Evolutionary conservation across 2,797 vertebrate species (phyloP), one percentile per base, ranked within the genome.

Genomic region (Lithobates sylvaticus): DNA sequence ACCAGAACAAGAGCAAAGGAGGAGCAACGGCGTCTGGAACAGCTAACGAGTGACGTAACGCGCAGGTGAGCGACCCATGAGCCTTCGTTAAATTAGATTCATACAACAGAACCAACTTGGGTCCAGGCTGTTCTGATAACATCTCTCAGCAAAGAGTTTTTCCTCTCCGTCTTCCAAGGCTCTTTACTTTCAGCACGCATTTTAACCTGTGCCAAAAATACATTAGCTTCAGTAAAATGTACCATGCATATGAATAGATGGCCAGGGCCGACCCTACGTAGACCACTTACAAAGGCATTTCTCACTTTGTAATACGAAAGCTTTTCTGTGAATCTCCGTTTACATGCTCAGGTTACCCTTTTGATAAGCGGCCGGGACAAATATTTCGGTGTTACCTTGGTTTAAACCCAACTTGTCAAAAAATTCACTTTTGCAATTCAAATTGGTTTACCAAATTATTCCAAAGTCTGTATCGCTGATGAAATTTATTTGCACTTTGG

Each of bases 381-480:
- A 78, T 65, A 70, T 54, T 78, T 74, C 75, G 78, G 54, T 15
- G 44, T 77, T 78, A 78, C 85, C 85, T 78, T 77, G 72, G 73
- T 71, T 86, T 68, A 64, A 83, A 83, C 80, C 85, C 70, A 65
- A 61, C 78, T 71, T 86, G 80, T 86, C 85, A 86, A 80, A 80
- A 42, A 47, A 54, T 75, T 12, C 26, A 8, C 29, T 23, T 83
- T 86, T 86, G 75, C 85, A 86, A 78, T 86, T 83, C 85, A 83
- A 83, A 83, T 83, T 64, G 58, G 68, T 54, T 86, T 86, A 72
- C 64, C 65, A 82, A 81, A 86, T 83, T 82, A 72, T 82, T 86
- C 74, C 36, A 83, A 73, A 83, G 65, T 78, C 67, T 68, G 26
- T 72, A 73, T 83, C n/a, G 29, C 50, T 83, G 80, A 86, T 86